These are phyloP conservation scores for Selenia dentaria DNA, from an alignment of 2,888 invertebrate genomes.

Conservation along the genomic window DNA sequence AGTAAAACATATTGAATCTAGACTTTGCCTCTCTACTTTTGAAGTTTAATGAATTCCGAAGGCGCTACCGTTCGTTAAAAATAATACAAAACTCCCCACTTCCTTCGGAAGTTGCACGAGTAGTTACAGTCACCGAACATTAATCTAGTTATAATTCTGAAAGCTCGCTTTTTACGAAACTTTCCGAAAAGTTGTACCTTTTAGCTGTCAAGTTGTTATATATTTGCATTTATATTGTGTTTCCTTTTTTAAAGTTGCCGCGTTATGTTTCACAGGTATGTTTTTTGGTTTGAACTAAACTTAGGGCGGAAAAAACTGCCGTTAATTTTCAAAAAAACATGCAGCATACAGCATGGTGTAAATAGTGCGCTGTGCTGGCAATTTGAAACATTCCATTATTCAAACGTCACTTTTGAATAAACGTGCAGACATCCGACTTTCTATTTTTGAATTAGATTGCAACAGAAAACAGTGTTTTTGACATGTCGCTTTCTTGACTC, in stretches of 20 bases:
- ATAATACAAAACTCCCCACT: conserved; percentile 74
- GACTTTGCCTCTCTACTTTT: conserved; percentile 58
- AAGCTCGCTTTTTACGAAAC: conserved; percentile 56
- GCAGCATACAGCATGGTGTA: too few relatives aligned
- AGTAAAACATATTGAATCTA: conserved; percentile 59
- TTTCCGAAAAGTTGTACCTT: conserved; percentile 50
- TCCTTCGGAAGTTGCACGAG: conserved; percentile 66
- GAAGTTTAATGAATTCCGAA: conserved; percentile 77
- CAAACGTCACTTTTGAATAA: conserved; percentile 7
- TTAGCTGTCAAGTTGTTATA: conserved; percentile 51
- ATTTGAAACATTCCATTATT: conserved; percentile 5
- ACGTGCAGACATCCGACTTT: conserved; percentile 36
- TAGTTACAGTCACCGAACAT: conserved; percentile 76
- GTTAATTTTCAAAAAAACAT: too few relatives aligned
- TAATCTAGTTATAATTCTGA: conserved; percentile 75
- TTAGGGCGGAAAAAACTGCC: too few relatives aligned
- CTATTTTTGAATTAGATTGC: conserved; percentile 29
- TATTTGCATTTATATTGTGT: conserved; percentile 52
- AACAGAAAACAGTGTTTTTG: too few relatives aligned
- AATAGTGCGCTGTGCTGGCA: conserved; percentile 6
- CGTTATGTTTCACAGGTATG: conserved; percentile 42
- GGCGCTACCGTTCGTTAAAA: conserved; percentile 73
- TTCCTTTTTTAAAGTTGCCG: conserved; percentile 44
- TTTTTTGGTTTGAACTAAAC: too few relatives aligned
- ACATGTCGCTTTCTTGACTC: too few relatives aligned